Base-by-base conservation (phyloP, 2,113 vertebrate genomes). In the Chitala chitala region DNA sequence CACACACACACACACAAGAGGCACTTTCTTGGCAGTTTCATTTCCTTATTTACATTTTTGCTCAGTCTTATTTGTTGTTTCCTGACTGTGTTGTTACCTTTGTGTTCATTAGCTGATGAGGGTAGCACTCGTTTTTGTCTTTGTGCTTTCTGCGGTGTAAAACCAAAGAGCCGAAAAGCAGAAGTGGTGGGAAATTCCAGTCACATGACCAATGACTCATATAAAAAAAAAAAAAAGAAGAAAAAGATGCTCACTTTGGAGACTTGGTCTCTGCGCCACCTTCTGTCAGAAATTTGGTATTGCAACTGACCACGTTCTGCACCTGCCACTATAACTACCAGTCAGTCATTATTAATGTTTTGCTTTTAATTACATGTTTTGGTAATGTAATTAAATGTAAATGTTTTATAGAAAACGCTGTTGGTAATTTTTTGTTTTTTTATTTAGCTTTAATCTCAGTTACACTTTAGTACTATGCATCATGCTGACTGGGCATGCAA, bases 101-200 rank as follows among this genome's bases (percentile, higher is more conserved):
- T 17, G 44, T 69, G 8, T 50, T 69, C 24, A 15, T 69, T 40
- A 73, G 42, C 51, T 64, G 5, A 63, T 20, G 36, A 58, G 42
- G 51, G 29, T 44, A 36, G 26, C 56, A 29, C 56, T 7, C 9
- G 31, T 64, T 36, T 58, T 61, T 72, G 40, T 44, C 42, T 86
- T 83, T 77, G 58, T 46, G 44, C 75, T 85, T 86, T 82, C 85
- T 87, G 84, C 82, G 82, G 84, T 86, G 77, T 84, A 82, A 86
- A 87, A 84, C 83, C 75, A 80, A 80, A 84, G 81, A 74, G 72
- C 75, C 50, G 68, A 69, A 69, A 53, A 51, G 44, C 75, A 59
- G 80, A 42, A 78, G 81, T 82, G 82, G 85, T 26, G 58, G 88
- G 87, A 90, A 89, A 87, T 90, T 90, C 88, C 87, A 83, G 84